phyloP scores from a whole-genome alignment of 2,113 vertebrate genomes.

The Grammomys surdaster region DNA sequence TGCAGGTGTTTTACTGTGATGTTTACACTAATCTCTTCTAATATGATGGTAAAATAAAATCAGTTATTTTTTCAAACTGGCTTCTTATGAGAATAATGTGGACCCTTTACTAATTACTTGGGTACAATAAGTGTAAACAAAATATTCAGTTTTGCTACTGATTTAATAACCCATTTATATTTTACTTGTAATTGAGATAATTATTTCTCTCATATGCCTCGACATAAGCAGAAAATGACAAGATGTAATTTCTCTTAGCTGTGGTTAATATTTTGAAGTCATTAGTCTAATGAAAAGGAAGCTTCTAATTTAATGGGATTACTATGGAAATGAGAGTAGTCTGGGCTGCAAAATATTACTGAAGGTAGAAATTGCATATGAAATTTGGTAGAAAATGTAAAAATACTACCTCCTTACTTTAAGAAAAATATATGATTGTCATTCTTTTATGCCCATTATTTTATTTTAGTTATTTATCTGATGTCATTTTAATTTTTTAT shows the following conservation, averaged over 20 bases:
- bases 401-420: constrained; percentile 15
- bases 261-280: constrained; percentile 5
- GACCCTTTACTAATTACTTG: not conserved
- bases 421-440: constrained; percentile 25
- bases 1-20: not conserved
- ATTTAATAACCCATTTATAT: constrained; percentile 24
- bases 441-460: not conserved
- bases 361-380: not conserved
- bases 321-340: not conserved
- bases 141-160: not conserved
- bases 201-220: not conserved
- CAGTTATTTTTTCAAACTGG: not conserved
- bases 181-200: constrained; percentile 40
- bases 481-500: not conserved
- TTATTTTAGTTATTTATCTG: not conserved
- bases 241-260: not conserved
- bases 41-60: not conserved
- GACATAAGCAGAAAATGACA: not conserved
- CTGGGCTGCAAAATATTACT: constrained; percentile 5
- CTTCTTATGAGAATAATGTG: not conserved
- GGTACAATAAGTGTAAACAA: not conserved
- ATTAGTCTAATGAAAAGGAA: not conserved
- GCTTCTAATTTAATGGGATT: not conserved
- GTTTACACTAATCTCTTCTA: not conserved
- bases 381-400: constrained; percentile 33